phyloP scores from a whole-genome alignment of 2,113 vertebrate genomes.

The Pogona vitticeps region DNA sequence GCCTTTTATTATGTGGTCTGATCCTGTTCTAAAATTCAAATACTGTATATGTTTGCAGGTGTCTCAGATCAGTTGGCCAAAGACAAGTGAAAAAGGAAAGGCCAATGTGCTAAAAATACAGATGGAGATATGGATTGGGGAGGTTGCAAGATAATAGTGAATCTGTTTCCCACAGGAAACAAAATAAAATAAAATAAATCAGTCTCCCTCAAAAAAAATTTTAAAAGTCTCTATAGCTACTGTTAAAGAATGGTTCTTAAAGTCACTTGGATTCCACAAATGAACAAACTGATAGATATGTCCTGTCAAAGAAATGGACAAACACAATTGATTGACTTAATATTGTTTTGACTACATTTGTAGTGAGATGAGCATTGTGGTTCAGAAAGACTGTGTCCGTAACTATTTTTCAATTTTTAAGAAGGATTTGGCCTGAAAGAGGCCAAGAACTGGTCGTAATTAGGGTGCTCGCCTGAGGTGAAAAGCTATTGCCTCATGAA shows the following conservation, averaged over 20 bases:
- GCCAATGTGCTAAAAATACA: not conserved
- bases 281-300: no score
- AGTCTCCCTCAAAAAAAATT: no score
- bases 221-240: not conserved
- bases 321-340: not conserved
- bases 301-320: not conserved
- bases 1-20: not conserved
- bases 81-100: not conserved
- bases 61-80: not conserved
- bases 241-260: not conserved
- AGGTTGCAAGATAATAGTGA: not conserved
- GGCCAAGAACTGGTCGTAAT: slow-evolving; percentile 65
- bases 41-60: not conserved
- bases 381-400: not conserved
- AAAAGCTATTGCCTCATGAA: slow-evolving; percentile 76
- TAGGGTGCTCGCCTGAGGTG: slow-evolving; percentile 75
- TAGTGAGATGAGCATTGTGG: not conserved
- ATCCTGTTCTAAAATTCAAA: not conserved
- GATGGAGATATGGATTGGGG: not conserved
- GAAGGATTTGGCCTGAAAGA: not conserved
- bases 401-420: not conserved
- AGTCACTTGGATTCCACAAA: not conserved
- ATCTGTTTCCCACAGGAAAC: not conserved
- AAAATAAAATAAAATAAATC: not conserved
- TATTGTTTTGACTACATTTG: no score